Evolutionary conservation across 2,113 vertebrate species (phyloP).

Genomic region (Hemibagrus wyckioides): DNA sequence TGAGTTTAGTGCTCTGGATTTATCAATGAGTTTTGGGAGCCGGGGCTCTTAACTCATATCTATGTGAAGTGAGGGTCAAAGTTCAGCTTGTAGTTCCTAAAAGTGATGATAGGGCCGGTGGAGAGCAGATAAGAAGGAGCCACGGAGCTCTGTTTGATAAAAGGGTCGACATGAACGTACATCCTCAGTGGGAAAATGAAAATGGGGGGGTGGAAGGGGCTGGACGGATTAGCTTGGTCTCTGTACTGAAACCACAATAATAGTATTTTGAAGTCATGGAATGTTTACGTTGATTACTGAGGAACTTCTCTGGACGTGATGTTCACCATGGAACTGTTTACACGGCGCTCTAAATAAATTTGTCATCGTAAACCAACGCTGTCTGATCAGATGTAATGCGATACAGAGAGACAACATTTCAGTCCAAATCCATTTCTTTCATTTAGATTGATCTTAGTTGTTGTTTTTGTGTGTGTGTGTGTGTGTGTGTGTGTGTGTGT

Average conservation of each 20-base stretch:
- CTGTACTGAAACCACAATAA: neutral
- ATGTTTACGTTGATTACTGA: neutral
- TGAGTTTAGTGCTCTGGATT: slow-evolving; percentile 41
- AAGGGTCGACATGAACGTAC: slow-evolving; percentile 13
- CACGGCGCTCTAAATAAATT: neutral
- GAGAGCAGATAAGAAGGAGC: slow-evolving; percentile 56
- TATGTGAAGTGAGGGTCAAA: slow-evolving; percentile 52
- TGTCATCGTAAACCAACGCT: neutral
- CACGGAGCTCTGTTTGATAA: slow-evolving; percentile 54
- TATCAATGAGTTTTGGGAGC: slow-evolving; percentile 46
- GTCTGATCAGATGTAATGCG: neutral
- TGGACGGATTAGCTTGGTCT: neutral
- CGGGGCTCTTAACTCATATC: slow-evolving; percentile 51
- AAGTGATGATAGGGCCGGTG: slow-evolving; percentile 56
- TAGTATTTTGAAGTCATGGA: neutral
- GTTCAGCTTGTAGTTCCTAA: slow-evolving; percentile 58
- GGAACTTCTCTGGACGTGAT: slow-evolving; percentile 10
- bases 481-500: too few relatives aligned
- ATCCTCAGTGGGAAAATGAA: neutral
- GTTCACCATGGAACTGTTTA: slow-evolving; percentile 7
- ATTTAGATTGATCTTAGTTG: slow-evolving; percentile 9
- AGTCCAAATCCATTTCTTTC: neutral
- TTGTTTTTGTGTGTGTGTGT: neutral
- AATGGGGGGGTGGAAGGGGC: too few relatives aligned
- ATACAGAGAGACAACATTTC: neutral